phyloP scores from a whole-genome alignment of 2,113 vertebrate species.

The Bostrychus sinensis region DNA sequence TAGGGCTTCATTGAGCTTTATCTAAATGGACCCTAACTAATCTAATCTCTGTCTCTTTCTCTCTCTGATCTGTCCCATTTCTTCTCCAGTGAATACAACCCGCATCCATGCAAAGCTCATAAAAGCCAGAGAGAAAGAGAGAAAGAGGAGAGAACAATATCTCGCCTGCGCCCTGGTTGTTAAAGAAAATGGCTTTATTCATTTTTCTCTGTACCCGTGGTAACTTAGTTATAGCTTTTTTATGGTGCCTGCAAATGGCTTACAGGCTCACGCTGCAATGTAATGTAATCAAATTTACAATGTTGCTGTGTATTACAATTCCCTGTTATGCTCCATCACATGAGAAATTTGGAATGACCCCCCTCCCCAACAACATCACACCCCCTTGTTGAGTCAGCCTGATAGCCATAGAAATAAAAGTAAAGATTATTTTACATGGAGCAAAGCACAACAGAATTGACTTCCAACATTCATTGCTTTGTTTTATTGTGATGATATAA shows the following conservation, averaged over 20 bases:
- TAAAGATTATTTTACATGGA: neutral
- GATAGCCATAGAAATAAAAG: neutral
- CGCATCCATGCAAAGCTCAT: constrained; percentile 55
- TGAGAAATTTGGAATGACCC: constrained; percentile 62
- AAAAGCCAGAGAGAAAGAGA: constrained; percentile 39
- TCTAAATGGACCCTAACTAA: neutral
- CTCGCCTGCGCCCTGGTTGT: constrained; percentile 62
- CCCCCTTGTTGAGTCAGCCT: neutral
- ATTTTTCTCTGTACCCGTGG: constrained; percentile 69
- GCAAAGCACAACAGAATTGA: neutral
- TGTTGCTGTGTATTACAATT: constrained; percentile 77
- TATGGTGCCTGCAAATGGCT: constrained; percentile 73
- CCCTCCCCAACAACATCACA: neutral
- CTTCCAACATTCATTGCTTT: neutral
- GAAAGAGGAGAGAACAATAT: constrained; percentile 57
- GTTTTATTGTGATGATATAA: too few species aligned
- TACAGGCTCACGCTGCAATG: constrained; percentile 65
- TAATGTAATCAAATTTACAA: constrained; percentile 79
- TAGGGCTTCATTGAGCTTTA: neutral
- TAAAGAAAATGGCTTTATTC: constrained; percentile 77
- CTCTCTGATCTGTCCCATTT: constrained; percentile 33
- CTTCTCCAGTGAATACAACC: constrained; percentile 48
- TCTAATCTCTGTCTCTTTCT: constrained; percentile 22
- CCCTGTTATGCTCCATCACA: constrained; percentile 69
- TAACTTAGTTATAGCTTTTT: constrained; percentile 77